Percentiles rank a stretch among this genome's conserved stretches.
These are phyloP conservation scores for Cactoblastis cactorum DNA, from an alignment of 2,888 invertebrate species.

Conservation along the genomic window DNA sequence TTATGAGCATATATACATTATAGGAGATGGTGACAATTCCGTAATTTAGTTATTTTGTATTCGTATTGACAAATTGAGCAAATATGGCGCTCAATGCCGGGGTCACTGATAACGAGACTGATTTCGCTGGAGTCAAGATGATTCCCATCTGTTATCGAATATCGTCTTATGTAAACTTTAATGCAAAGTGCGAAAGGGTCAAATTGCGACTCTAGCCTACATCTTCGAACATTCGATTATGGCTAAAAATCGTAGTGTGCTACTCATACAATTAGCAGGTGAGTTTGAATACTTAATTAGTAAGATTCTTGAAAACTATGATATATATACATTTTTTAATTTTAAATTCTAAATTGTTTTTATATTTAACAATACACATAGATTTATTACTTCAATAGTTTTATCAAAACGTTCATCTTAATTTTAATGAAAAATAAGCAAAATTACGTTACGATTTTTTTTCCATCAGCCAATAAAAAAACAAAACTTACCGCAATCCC, in stretches of 20 bases:
- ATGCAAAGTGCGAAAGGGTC: neutral
- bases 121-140: slow-evolving; percentile 34
- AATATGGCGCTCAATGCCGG: slow-evolving; percentile 48
- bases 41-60: neutral
- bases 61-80: slow-evolving; percentile 52
- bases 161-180: neutral
- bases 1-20: too few relatives aligned
- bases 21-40: neutral
- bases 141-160: slow-evolving; percentile 15
- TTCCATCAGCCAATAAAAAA: too few relatives aligned
- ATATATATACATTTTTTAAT: too few relatives aligned
- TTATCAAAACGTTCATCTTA: too few relatives aligned
- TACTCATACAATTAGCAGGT: neutral
- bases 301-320: too few relatives aligned
- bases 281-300: too few relatives aligned
- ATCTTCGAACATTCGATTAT: neutral
- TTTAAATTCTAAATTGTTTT: too few relatives aligned
- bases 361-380: too few relatives aligned
- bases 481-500: slow-evolving; percentile 2
- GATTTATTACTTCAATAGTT: too few relatives aligned
- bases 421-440: too few relatives aligned
- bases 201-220: neutral
- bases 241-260: neutral
- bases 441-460: too few relatives aligned
- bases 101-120: slow-evolving; percentile 50